Evolutionary conservation across 1,140 invertebrate species (phyloP).

Genomic region (Trachelipus rathkii): DNA sequence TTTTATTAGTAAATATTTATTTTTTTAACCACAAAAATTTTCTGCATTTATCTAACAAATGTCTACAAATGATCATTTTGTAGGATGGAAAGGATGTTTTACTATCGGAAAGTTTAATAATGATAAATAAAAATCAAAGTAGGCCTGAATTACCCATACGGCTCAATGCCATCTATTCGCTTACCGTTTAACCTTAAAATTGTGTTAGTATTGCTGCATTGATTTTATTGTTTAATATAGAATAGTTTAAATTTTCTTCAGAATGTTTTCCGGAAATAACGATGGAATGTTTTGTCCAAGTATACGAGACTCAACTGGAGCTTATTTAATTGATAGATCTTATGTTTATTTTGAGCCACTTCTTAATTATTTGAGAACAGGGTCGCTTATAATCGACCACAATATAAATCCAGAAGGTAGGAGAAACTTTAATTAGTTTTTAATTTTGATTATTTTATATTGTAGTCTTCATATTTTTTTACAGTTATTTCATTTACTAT

Average conservation of each 20-base stretch:
- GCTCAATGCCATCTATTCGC: conserved; percentile 22
- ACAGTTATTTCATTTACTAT: conserved; percentile 38
- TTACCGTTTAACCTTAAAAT: not conserved
- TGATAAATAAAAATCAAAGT: not conserved
- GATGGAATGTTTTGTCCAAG: conserved; percentile 65
- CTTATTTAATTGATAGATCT: conserved; percentile 91
- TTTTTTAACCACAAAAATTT: too few species aligned
- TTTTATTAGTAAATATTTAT: too few species aligned
- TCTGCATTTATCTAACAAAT: not conserved
- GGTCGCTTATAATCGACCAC: conserved; percentile 83
- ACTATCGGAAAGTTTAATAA: not conserved
- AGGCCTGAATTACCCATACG: too few species aligned
- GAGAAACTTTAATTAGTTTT: not conserved
- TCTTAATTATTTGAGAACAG: conserved; percentile 92
- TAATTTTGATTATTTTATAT: too few species aligned
- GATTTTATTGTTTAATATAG: not conserved
- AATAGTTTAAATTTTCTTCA: conserved; percentile 38
- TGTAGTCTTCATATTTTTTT: too few species aligned
- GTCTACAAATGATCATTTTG: not conserved
- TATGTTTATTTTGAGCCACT: conserved; percentile 97
- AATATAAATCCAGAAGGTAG: conserved; percentile 81
- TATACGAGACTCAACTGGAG: conserved; percentile 69
- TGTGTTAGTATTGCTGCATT: not conserved
- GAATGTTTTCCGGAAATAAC: conserved; percentile 72
- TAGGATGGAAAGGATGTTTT: not conserved